Evolutionary conservation across 2,888 invertebrate species (phyloP).

Genomic region (Scaptomyza flava): DNA sequence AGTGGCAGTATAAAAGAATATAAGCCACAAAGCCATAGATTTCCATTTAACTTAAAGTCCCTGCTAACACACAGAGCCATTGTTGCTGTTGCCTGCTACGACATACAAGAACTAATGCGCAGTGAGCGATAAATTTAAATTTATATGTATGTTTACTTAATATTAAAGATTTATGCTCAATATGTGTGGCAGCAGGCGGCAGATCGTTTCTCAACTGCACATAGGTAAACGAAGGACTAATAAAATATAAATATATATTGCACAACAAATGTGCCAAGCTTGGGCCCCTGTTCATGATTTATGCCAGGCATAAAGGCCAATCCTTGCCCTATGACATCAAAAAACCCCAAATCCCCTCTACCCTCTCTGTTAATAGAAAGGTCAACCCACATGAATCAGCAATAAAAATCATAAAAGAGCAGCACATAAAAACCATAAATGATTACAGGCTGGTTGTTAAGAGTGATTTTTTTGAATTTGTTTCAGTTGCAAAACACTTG

Average conservation of each 20-base stretch:
- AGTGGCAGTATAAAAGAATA: slow-evolving; percentile 2
- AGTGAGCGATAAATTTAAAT: slow-evolving; percentile 73
- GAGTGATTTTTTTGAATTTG: slow-evolving; percentile 49
- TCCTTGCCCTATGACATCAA: slow-evolving; percentile 17
- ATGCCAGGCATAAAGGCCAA: slow-evolving; percentile 36
- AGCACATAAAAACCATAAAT: slow-evolving; percentile 56
- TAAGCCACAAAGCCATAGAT: slow-evolving; percentile 74
- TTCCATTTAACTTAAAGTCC: slow-evolving; percentile 73
- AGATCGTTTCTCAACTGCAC: slow-evolving; percentile 14
- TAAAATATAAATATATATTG: slow-evolving; percentile 73
- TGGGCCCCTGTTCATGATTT: slow-evolving; percentile 52
- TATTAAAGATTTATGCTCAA: slow-evolving; percentile 76
- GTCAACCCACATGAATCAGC: slow-evolving; percentile 55
- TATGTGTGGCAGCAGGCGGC: slow-evolving; percentile 50
- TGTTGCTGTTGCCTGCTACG: slow-evolving; percentile 23
- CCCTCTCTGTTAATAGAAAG: background rate
- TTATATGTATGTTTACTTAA: slow-evolving; percentile 74
- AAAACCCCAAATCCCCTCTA: background rate
- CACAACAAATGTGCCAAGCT: slow-evolving; percentile 50
- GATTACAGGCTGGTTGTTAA: slow-evolving; percentile 40
- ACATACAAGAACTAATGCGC: slow-evolving; percentile 59
- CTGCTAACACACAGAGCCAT: slow-evolving; percentile 34
- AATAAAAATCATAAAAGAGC: slow-evolving; percentile 47
- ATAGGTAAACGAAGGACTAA: slow-evolving; percentile 60
- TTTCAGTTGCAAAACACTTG: slow-evolving; percentile 30